Evolutionary conservation across 2,113 vertebrate genomes (phyloP).

Genomic region (Rhizomys pruinosus): DNA sequence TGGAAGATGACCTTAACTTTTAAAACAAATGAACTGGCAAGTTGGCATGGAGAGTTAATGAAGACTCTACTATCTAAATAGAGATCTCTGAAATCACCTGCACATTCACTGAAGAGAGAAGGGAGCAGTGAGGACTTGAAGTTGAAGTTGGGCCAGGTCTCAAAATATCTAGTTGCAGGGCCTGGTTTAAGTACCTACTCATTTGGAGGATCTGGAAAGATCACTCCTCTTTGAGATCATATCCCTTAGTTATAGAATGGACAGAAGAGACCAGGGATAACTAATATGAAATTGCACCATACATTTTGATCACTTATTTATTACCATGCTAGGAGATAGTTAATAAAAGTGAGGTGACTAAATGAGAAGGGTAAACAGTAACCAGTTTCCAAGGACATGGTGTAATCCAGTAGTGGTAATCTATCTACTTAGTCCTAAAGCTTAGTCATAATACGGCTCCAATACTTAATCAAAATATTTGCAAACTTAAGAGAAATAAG

Average conservation of each 20-base stretch:
- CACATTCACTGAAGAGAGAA: background rate
- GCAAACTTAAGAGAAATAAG: background rate
- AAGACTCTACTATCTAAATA: background rate
- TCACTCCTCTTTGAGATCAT: background rate
- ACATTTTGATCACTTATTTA: background rate
- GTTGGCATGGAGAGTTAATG: background rate
- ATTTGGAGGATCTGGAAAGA: background rate
- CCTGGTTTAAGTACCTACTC: background rate
- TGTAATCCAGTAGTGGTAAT: background rate
- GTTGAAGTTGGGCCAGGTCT: background rate
- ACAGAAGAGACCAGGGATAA: background rate
- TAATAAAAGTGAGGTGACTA: background rate
- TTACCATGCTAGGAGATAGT: background rate
- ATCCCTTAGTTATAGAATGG: background rate
- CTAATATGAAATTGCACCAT: background rate
- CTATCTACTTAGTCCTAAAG: background rate
- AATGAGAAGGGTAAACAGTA: background rate
- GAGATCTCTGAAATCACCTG: background rate
- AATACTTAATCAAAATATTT: background rate
- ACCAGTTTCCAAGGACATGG: background rate
- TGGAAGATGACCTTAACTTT: background rate
- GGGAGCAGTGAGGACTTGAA: background rate
- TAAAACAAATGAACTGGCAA: background rate
- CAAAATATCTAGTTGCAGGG: background rate
- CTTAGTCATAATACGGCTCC: background rate